Evolutionary conservation across 2,797 vertebrate species (phyloP), one percentile per base, ranked within the genome.

Genomic region (Echeneis naucrates): DNA sequence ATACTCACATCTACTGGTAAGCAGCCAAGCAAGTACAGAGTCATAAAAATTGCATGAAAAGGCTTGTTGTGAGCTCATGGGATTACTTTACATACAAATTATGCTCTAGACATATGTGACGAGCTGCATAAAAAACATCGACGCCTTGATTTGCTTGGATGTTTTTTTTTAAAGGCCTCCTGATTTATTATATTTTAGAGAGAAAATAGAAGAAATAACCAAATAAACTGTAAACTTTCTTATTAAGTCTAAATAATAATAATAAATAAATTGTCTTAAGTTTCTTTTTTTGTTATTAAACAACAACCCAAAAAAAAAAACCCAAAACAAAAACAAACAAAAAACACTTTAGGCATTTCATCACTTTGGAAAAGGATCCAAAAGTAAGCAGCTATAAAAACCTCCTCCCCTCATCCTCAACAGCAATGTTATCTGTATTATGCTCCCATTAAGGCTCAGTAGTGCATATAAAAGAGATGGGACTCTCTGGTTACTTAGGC

Each of bases 31-130:
- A 55, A 61, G 44, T 63, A 57, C 27, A 17, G 26, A 45, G 61
- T 63, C 50, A 67, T 75, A 52, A 45, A 77, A 69, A 77, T 73
- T 24, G 57, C 74, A 82, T 64, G 47, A 74, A 42, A 35, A 8
- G 14, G 54, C 56, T 66, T 27, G 11, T 51, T 19, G 19, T 1
- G 4, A 66, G 60, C 62, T 66, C 53, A 16, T 8, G 62, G 45
- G 63, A 76, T 65, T 51, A 54, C n/a, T 59, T 73, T 70, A 64
- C 65, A 73, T 64, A 64, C 56, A 64, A 73, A 68, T 65, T 10
- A 78, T 57, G 32, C 65, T 21, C n/a, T 10, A 35, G 16, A 75
- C 48, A 44, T 21, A 38, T 68, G 67, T 0, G 5, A n/a, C n/a
- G 60, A 1, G 52, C 48, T 69, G 35, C 55, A 23, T 19, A 44